Conservation (phyloP, 1,140 invertebrate species). For the Calliopsis andreniformis region DNA sequence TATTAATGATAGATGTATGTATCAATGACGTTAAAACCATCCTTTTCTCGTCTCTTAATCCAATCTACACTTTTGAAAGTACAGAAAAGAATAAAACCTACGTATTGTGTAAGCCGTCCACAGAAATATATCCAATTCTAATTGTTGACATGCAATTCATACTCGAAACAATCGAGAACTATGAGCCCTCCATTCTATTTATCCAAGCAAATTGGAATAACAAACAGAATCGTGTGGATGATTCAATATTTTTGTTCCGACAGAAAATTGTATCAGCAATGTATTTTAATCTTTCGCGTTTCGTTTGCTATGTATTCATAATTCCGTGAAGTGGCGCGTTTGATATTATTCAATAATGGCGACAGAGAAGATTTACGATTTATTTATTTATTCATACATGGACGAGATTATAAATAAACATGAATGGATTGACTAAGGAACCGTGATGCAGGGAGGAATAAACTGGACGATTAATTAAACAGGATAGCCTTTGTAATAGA, state of each 20-base stretch:
- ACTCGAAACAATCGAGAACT: background rate
- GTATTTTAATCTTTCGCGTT: slow-evolving; percentile 1
- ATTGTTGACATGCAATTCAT: too few relatives aligned
- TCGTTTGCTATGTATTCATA: background rate
- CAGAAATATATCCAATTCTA: slow-evolving; percentile 47
- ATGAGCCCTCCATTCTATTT: background rate
- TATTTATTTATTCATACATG: background rate
- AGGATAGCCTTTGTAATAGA: background rate
- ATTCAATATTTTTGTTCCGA: background rate
- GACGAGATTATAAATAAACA: background rate
- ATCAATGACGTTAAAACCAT: slow-evolving; percentile 49
- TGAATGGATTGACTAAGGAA: background rate
- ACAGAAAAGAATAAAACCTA: slow-evolving; percentile 47
- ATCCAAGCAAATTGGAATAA: background rate
- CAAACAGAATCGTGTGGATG: background rate
- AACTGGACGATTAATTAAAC: background rate
- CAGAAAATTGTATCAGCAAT: slow-evolving; percentile 1
- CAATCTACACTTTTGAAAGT: slow-evolving; percentile 54
- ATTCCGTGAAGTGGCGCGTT: background rate
- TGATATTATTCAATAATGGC: background rate
- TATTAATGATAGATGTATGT: slow-evolving; percentile 51
- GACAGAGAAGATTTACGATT: background rate
- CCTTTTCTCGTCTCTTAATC: slow-evolving; percentile 49
- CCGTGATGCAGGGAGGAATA: background rate
- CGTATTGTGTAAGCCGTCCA: slow-evolving; percentile 25